phyloP scores from a whole-genome alignment of 2,888 invertebrate genomes.

The Xestia ashworthii region DNA sequence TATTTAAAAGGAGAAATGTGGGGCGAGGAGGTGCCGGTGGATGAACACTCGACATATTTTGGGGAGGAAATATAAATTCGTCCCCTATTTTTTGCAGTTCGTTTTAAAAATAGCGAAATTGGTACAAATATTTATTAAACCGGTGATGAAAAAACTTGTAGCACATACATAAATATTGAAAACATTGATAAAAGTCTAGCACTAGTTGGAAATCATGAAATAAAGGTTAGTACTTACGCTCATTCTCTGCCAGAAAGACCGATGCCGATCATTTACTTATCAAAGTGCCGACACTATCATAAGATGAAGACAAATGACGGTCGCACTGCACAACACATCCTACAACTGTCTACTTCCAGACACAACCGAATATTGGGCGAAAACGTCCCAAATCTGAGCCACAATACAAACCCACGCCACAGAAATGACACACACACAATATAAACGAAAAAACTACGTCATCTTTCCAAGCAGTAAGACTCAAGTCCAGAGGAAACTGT shows the following conservation, averaged over 20 bases:
- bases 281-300: conserved; percentile 71
- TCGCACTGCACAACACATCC: conserved; percentile 64
- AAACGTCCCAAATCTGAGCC: conserved; percentile 62
- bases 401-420: conserved; percentile 58
- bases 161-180: background rate
- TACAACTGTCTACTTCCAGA: conserved; percentile 66
- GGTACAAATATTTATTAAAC: background rate
- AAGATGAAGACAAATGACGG: conserved; percentile 61
- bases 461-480: conserved; percentile 52
- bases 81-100: conserved; percentile 4
- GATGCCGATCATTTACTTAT: conserved; percentile 68
- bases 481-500: conserved; percentile 66
- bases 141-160: background rate
- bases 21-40: background rate
- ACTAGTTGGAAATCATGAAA: conserved; percentile 2
- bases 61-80: background rate
- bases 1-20: conserved; percentile 7
- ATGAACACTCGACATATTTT: conserved; percentile 8
- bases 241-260: conserved; percentile 74
- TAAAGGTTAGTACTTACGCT: conserved; percentile 79
- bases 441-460: conserved; percentile 45
- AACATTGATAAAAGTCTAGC: conserved; percentile 16
- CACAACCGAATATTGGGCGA: conserved; percentile 67
- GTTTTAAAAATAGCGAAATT: background rate
- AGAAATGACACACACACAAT: conserved; percentile 46